Conservation (phyloP, 2,888 invertebrate genomes). For the Lordiphosa fenestrarum region DNA sequence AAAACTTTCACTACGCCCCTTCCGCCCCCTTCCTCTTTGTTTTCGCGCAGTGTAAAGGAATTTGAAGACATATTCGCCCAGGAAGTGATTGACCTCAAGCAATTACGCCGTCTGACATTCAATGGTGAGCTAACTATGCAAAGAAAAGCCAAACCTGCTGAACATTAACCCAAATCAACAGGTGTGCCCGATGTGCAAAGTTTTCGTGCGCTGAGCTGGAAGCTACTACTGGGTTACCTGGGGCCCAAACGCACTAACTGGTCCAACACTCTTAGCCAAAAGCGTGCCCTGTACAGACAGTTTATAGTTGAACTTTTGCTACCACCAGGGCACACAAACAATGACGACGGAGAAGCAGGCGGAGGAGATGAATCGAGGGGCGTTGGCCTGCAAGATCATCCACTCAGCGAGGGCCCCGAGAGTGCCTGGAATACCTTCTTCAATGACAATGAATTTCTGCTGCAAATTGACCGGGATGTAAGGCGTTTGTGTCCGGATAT, state of each 20-base stretch:
- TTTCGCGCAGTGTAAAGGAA: slow-evolving; percentile 86
- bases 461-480: slow-evolving; percentile 99
- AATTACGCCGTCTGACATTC: slow-evolving; percentile 87
- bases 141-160: neutral
- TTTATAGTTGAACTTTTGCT: slow-evolving; percentile 95
- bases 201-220: slow-evolving; percentile 92
- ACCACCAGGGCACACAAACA: slow-evolving; percentile 86
- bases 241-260: slow-evolving; percentile 86
- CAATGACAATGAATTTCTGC: slow-evolving; percentile 97
- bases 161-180: slow-evolving; percentile 81
- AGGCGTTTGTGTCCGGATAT: slow-evolving; percentile 96
- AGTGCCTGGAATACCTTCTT: slow-evolving; percentile 98
- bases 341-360: slow-evolving; percentile 43
- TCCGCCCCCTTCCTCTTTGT: neutral
- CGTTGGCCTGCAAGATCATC: slow-evolving; percentile 85
- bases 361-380: slow-evolving; percentile 75
- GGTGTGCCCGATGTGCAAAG: slow-evolving; percentile 95
- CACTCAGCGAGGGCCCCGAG: slow-evolving; percentile 94
- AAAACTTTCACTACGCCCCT: slow-evolving; percentile 3
- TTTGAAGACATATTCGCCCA: slow-evolving; percentile 87
- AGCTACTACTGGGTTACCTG: slow-evolving; percentile 91
- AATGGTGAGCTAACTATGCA: slow-evolving; percentile 83
- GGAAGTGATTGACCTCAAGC: slow-evolving; percentile 86
- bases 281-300: slow-evolving; percentile 89
- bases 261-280: slow-evolving; percentile 86